Evolutionary conservation across 2,888 invertebrate species (phyloP), one percentile per base, ranked within the genome.

Genomic region (Phaonia tiefii): DNA sequence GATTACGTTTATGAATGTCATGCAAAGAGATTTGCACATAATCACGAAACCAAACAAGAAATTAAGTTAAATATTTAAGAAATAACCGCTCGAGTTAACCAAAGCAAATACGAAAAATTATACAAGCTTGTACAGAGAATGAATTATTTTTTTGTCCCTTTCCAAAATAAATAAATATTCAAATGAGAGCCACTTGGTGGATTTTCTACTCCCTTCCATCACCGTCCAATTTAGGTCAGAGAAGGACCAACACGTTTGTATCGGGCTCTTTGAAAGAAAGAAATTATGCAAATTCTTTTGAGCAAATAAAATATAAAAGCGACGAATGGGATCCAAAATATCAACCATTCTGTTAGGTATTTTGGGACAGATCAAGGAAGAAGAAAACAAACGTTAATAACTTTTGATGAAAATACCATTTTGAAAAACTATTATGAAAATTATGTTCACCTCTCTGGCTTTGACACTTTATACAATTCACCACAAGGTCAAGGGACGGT

Each of bases 261-360:
- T 22, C 25, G n/a, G n/a, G 13, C 49, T 25, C 8, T n/a, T 13
- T 2, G 20, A 42, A 63, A 63, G 0, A 20, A 20, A 63, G 20
- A 63, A 63, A 63, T 63, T 63, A 63, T 63, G 63, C 63, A 63
- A 63, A 63, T 60, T 60, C 10, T 22, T 60, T 11, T 60, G 17
- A 25, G 54, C 54, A 25, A 13, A 13, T 13, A 54, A 2, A 22
- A 54, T 49, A 17, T 46, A 5, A 17, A 17, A 4, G 15, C 37
- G 37, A 44, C 13, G 13, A 46, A n/a, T n/a, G n/a, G 46, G 5
- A 42, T 3, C 46, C 15, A 46, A 51, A 51, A 46, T 17, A 46
- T 3, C 20, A 22, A 31, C 31, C 8, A 10, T 51, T 7, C 1
- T 51, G 3, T 31, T 31, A 31, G 31, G 8, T 31, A 31, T 31